These are phyloP conservation scores for Tragelaphus strepsiceros DNA, from an alignment of 2,113 vertebrate species.

Conservation along the genomic window DNA sequence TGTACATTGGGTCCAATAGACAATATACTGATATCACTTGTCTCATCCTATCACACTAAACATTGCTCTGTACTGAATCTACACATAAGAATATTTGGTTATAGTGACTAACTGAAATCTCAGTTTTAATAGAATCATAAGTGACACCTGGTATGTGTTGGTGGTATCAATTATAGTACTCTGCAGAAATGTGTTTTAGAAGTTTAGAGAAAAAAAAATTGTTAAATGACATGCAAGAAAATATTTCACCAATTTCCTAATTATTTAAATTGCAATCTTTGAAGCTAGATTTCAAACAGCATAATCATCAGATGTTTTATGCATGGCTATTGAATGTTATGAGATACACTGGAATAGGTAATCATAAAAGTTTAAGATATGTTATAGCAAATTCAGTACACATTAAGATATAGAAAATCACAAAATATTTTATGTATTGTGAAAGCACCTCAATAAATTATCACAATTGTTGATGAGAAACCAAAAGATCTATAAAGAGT, in stretches of 20 bases:
- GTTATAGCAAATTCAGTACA: not conserved
- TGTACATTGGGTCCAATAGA: not conserved
- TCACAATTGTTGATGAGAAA: not conserved
- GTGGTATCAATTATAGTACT: conserved; percentile 47
- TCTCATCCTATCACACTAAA: conserved; percentile 34
- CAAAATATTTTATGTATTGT: not conserved
- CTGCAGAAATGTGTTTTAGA: conserved; percentile 40
- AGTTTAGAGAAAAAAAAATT: not conserved
- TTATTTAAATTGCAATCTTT: conserved; percentile 57
- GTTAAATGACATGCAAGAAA: conserved; percentile 44
- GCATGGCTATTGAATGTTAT: conserved; percentile 23
- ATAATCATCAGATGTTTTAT: conserved; percentile 61
- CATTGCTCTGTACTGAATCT: conserved; percentile 4
- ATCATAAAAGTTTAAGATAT: not conserved
- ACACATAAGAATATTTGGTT: conserved; percentile 35
- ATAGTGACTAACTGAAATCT: conserved; percentile 6
- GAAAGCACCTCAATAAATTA: not conserved
- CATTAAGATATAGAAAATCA: not conserved
- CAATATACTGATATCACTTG: not conserved
- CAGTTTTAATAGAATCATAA: conserved; percentile 47
- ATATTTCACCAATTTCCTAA: conserved; percentile 58
- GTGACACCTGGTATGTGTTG: conserved; percentile 21
- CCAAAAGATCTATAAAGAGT: not conserved
- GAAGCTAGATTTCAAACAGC: conserved; percentile 58
- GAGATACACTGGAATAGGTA: not conserved